These are phyloP conservation scores for Apostichopus japonicus DNA, from an alignment of 35 echinoderm and acorn worm species.

Conservation along the genomic window DNA sequence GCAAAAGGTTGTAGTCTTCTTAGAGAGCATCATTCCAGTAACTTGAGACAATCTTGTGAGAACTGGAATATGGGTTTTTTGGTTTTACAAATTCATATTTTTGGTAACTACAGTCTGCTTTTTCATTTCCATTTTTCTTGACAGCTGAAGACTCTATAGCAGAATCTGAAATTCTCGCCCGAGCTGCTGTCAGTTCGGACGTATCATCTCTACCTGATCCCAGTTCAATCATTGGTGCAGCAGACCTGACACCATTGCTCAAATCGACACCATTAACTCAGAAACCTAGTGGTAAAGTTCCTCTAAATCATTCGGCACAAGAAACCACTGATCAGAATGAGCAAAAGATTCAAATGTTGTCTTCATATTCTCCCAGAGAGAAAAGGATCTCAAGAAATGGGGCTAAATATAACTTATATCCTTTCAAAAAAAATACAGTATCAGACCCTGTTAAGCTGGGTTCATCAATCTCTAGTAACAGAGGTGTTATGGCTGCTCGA, in stretches of 20 bases:
- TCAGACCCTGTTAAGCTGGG: not conserved
- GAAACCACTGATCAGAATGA: not conserved
- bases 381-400: not conserved
- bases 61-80: too few relatives aligned
- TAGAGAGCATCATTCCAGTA: too few relatives aligned
- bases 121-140: not conserved
- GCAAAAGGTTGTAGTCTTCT: too few relatives aligned
- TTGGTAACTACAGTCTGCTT: not conserved
- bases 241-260: conserved; percentile 13
- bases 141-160: conserved; percentile 7
- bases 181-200: not conserved
- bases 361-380: not conserved
- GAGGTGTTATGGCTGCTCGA: not conserved
- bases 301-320: not conserved
- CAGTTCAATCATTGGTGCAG: not conserved
- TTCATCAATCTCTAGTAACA: not conserved
- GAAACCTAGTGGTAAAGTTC: not conserved
- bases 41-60: too few relatives aligned
- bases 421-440: not conserved
- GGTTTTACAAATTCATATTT: not conserved
- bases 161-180: not conserved
- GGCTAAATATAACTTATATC: not conserved
- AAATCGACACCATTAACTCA: conserved; percentile 38
- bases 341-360: not conserved
- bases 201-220: conserved; percentile 34